Percentiles rank a stretch among this genome's conserved stretches.
These are phyloP conservation scores for Noturus placidus DNA, from an alignment of 2,113 vertebrate genomes.

Conservation along the genomic window DNA sequence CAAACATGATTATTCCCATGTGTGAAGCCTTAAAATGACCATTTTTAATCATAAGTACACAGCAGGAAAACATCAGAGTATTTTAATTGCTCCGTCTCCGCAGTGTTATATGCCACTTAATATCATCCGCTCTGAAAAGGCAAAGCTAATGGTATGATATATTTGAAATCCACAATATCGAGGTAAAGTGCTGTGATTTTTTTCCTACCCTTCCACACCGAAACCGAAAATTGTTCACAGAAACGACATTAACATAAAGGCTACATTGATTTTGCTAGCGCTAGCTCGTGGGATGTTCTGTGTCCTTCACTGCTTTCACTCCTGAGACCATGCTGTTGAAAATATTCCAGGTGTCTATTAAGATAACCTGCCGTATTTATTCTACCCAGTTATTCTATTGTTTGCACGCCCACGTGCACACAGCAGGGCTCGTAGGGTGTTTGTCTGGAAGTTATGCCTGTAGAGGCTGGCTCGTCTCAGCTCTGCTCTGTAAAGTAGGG, in stretches of 20 bases:
- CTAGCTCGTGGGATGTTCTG: not conserved
- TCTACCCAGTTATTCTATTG: conserved; percentile 34
- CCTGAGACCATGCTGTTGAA: not conserved
- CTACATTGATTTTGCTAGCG: not conserved
- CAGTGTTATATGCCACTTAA: not conserved
- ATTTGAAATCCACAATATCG: not conserved
- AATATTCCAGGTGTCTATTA: conserved; percentile 33
- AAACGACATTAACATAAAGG: not conserved
- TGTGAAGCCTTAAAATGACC: not conserved
- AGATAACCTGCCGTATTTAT: conserved; percentile 36
- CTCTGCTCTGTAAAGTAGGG: conserved; percentile 57
- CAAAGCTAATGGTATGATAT: not conserved
- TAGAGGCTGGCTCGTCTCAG: conserved; percentile 49
- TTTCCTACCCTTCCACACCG: no score
- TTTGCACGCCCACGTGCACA: conserved; percentile 26
- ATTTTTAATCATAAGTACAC: not conserved
- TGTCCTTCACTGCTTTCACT: not conserved
- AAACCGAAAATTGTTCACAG: not conserved
- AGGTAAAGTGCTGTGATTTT: not conserved
- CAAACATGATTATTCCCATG: not conserved
- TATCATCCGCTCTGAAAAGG: not conserved
- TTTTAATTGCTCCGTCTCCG: not conserved
- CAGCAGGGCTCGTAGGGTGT: conserved; percentile 29
- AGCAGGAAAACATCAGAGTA: not conserved
- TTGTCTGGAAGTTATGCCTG: conserved; percentile 52